A percentile compares a stretch with the other conserved stretches of the same genome.
These are phyloP conservation scores for Lipotes vexillifer DNA, from an alignment of 2,113 vertebrate genomes.

Conservation along the genomic window DNA sequence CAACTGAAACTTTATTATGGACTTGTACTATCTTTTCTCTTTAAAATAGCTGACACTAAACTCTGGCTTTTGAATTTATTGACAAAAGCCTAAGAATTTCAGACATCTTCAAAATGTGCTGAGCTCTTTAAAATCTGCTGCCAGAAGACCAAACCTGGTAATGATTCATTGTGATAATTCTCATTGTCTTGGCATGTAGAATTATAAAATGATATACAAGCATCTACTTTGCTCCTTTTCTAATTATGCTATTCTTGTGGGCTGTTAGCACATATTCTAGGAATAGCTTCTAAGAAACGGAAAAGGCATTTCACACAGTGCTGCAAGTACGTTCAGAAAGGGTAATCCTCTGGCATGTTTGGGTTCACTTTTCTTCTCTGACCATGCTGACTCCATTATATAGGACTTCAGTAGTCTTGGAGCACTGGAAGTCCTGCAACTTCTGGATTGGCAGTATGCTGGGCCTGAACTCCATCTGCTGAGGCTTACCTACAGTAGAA, in stretches of 20 bases:
- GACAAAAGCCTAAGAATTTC: background rate
- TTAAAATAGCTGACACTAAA: background rate
- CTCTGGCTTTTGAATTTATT: background rate
- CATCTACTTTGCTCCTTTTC: background rate
- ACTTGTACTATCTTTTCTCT: background rate
- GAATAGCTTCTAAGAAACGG: background rate
- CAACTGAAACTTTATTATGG: background rate
- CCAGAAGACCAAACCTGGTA: background rate
- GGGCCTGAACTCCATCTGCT: background rate
- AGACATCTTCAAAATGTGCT: background rate
- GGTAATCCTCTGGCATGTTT: background rate
- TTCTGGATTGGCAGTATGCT: background rate
- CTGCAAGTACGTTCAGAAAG: background rate
- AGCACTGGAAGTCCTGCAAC: background rate
- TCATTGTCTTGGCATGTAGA: background rate
- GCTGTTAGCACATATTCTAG: background rate
- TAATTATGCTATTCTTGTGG: background rate
- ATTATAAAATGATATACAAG: background rate
- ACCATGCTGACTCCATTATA: background rate
- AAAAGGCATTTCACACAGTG: background rate
- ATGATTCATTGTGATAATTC: background rate
- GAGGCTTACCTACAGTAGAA: background rate
- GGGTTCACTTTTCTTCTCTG: background rate
- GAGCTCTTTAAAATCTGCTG: background rate
- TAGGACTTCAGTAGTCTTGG: fast-evolving